Base-by-base conservation (phyloP, 2,888 invertebrate species). In the Drosophila nigritarsus region DNA sequence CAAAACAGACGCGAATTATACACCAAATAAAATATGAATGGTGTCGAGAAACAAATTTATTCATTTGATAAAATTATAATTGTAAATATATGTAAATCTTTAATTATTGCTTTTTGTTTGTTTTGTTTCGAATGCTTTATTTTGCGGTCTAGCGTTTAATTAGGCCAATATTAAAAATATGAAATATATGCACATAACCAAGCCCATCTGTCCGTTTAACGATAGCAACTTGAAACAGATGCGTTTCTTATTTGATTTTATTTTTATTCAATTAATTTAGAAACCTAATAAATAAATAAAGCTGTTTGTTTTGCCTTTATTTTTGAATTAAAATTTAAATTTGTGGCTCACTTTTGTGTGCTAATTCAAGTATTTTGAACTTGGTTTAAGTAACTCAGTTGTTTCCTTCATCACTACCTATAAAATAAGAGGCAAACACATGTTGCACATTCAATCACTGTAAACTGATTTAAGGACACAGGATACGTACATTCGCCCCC, bases 361-460 rank as follows among this genome's bases (percentile, higher is more conserved):
- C 6, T 50, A 18, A 42, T 29, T 38, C 36, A 29, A 27, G 7
- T 34, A 29, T 53, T 53, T 53, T 36, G 1, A 30, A 15, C 30
- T 20, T 24, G 18, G 27, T 6, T 5, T 20, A 5, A 18, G 1
- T 7, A 62, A 7, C n/a, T n/a, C 62, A 18, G 36, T 45, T 45
- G 3, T 15, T 30, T 48, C 9, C 27, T 11, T 34, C 2, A 20
- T 30, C 45, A 7, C 29, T 45, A 11, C 5, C n/a, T 42, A 30
- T 24, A 20, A 15, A 70, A 62, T 13, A 32, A 20, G 4, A 7
- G 42, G 27, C 48, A 32, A n/a, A 58, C 72, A 71, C 71, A 71
- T 71, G 71, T 71, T 71, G 71, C 71, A 55, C 56, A 56, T 64
- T 56, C 54, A 63, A 71, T 63, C 64, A 71, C 32, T 58, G 45